Conservation (phyloP, 2,888 invertebrate genomes). For the Drosophila atripex region DNA sequence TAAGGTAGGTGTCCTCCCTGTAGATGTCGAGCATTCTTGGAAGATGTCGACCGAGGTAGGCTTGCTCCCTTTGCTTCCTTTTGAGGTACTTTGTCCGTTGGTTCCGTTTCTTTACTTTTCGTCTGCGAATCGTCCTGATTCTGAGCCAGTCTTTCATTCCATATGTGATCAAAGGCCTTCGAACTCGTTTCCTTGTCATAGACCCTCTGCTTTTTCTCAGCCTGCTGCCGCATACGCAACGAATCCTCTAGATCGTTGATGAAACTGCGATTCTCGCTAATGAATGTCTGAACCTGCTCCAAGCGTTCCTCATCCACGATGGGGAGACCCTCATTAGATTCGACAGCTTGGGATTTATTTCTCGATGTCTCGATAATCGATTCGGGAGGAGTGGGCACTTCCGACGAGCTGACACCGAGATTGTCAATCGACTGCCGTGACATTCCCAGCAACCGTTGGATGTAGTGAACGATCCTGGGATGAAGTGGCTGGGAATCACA, state of each 20-base stretch:
- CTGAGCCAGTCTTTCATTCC: slow-evolving; percentile 63
- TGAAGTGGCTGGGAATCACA: slow-evolving; percentile 57
- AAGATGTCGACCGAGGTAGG: neutral
- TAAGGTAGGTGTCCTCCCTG: neutral
- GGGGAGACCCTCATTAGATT: slow-evolving; percentile 34
- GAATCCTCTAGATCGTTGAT: slow-evolving; percentile 81
- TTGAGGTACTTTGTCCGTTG: neutral
- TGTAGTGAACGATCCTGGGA: slow-evolving; percentile 83
- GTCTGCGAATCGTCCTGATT: slow-evolving; percentile 1
- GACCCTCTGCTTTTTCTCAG: slow-evolving; percentile 13
- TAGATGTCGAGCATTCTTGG: neutral
- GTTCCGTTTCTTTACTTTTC: neutral
- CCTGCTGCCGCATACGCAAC: slow-evolving; percentile 48
- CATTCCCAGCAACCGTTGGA: slow-evolving; percentile 85
- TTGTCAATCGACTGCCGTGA: slow-evolving; percentile 84
- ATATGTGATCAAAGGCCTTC: slow-evolving; percentile 69
- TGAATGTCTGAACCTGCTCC: slow-evolving; percentile 76
- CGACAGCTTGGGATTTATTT: slow-evolving; percentile 71
- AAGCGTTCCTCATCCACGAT: slow-evolving; percentile 59
- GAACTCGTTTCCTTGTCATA: slow-evolving; percentile 54
- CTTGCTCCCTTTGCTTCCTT: neutral
- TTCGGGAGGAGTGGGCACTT: slow-evolving; percentile 84
- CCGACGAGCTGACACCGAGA: slow-evolving; percentile 84
- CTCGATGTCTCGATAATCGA: slow-evolving; percentile 84
- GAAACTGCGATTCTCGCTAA: slow-evolving; percentile 82